phyloP scores from a whole-genome alignment of 2,797 vertebrate genomes.

The Siniperca obscura region DNA sequence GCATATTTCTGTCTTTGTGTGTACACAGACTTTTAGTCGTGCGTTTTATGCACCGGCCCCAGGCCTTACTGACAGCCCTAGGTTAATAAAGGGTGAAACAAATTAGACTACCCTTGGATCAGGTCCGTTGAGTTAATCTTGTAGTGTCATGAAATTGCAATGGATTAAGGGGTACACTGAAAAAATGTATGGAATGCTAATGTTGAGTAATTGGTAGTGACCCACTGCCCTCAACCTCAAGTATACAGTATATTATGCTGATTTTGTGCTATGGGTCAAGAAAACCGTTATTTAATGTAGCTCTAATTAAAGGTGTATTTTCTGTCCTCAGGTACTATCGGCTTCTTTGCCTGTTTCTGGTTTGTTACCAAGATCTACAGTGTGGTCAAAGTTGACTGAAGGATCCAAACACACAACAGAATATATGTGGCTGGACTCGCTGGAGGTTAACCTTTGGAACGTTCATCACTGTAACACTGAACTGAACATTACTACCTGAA shows the following conservation, averaged over 20 bases:
- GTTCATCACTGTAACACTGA: conserved; percentile 6
- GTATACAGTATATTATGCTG: background rate
- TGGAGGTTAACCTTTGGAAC: background rate
- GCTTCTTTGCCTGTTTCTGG: conserved; percentile 98
- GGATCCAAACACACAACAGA: conserved; percentile 24
- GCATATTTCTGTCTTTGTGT: no score
- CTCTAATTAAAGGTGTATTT: background rate
- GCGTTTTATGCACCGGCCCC: no score
- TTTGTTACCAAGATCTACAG: conserved; percentile 99
- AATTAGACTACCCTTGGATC: background rate
- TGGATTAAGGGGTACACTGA: background rate
- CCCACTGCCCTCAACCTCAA: background rate
- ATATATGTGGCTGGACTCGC: background rate
- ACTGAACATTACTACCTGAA: conserved; percentile 16
- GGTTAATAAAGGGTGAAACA: background rate
- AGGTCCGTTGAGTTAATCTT: background rate
- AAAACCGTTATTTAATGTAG: background rate
- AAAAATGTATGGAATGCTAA: background rate
- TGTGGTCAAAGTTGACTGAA: conserved; percentile 95
- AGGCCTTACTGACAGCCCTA: no score
- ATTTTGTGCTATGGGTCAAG: background rate
- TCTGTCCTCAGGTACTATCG: conserved; percentile 89
- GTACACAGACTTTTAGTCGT: no score
- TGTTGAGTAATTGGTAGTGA: background rate
- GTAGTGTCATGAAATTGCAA: background rate